Evolutionary conservation across 37 sponge, comb jelly and placozoan genomes (phyloP), one percentile per base, ranked within the genome.

Genomic region (Theonella swinhoei): DNA sequence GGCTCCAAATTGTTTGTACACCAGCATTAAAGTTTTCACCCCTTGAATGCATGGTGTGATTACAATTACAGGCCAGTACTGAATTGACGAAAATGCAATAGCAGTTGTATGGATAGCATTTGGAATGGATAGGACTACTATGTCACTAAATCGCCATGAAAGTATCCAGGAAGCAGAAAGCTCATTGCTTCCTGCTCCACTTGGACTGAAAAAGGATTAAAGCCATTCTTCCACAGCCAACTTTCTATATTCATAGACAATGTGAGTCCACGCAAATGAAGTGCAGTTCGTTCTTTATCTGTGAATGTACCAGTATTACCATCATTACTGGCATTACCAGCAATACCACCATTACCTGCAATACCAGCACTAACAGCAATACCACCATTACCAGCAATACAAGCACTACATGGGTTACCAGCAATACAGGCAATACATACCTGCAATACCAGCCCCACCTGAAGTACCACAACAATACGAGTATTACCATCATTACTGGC

Each of bases 91-190:
- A 62, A 77, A 77, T 2, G 61, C 39, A 30, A 79, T 31, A 66
- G 66, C 54, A 17, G 72, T 29, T 67, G 11, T 4, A 4, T 81
- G 24, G 20, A 81, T 4, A 19, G 62, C 72, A 72, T 71, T 82
- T 1, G 73, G 39, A 22, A 73, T 39, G 19, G 73, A 72, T 36
- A 82, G 41, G n/a, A 74, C 47, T 19, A 74, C 39, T 30, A 42
- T 74, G 47, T 74, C 74, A 38, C 42, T 42, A 74, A 42, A 25
- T 74, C 74, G 7, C 74, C 74, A 74, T 38, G 41, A 39, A 43
- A 74, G 47, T 43, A 74, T 39, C 74, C 43, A 43, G 40, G 25
- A 34, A 25, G 11, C 47, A 39, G 25, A 74, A 74, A 74, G 1
- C 39, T 74, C 11, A 25, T n/a, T 74, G 74, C 74, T 39, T 74